phyloP scores from a whole-genome alignment of 2,113 vertebrate species.

The Copsychus sechellarum region DNA sequence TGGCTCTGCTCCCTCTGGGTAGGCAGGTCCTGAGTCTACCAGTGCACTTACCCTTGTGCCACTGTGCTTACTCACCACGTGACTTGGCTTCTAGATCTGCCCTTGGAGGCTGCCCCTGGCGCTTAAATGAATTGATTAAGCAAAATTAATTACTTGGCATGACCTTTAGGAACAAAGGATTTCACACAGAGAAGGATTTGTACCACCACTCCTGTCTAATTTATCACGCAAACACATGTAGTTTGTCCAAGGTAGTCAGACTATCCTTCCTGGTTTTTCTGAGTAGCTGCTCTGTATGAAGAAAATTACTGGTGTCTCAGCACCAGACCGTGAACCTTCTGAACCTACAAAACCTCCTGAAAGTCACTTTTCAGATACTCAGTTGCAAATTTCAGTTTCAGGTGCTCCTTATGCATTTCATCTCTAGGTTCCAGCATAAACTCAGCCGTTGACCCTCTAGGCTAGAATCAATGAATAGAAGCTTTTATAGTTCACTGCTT shows the following conservation, averaged over 20 bases:
- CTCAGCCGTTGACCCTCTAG: neutral
- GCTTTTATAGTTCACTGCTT: neutral
- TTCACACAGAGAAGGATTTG: neutral
- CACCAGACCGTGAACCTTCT: neutral
- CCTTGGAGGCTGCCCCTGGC: neutral
- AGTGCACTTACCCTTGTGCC: neutral
- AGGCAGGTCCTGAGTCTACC: neutral
- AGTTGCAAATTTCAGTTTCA: neutral
- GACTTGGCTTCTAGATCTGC: neutral
- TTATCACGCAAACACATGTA: neutral
- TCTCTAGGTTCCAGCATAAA: neutral
- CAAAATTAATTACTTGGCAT: neutral
- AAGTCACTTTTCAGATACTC: neutral
- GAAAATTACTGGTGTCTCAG: neutral
- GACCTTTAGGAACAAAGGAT: rapidly evolving
- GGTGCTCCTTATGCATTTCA: neutral
- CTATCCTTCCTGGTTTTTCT: neutral
- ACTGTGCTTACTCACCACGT: neutral
- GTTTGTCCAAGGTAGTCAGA: neutral
- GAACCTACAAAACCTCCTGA: neutral
- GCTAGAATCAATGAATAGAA: neutral
- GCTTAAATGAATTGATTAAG: neutral
- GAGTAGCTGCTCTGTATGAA: neutral
- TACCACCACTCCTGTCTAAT: neutral
- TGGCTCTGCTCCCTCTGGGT: neutral